Evolutionary conservation across 2,797 vertebrate genomes (phyloP).

Genomic region (Atherinosoma microstoma): DNA sequence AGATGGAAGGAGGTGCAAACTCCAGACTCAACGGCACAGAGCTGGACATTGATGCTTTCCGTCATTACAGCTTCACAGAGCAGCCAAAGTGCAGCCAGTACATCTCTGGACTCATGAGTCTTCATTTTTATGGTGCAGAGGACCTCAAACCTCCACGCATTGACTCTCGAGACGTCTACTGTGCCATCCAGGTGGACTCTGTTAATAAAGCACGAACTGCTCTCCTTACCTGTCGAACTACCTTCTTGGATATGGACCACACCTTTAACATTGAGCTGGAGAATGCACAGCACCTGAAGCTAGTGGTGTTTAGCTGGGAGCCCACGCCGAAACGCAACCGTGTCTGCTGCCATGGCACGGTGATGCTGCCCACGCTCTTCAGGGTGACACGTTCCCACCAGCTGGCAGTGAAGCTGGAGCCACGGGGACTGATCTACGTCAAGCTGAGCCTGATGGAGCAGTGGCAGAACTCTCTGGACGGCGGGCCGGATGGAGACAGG

Average conservation of each 20-base stretch:
- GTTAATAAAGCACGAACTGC: slow-evolving; percentile 97
- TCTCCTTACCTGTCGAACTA: slow-evolving; percentile 92
- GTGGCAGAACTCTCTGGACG: slow-evolving; percentile 93
- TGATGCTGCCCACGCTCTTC: slow-evolving; percentile 93
- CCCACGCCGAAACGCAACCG: slow-evolving; percentile 90
- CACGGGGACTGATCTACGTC: slow-evolving; percentile 95
- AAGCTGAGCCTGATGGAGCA: slow-evolving; percentile 96
- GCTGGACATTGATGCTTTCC: slow-evolving; percentile 95
- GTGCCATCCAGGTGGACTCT: slow-evolving; percentile 97
- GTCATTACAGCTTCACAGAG: slow-evolving; percentile 94
- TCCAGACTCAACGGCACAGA: slow-evolving; percentile 85
- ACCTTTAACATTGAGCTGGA: slow-evolving; percentile 98
- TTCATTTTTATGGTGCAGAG: slow-evolving; percentile 97
- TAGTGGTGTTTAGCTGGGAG: slow-evolving; percentile 98
- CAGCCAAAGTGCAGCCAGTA: slow-evolving; percentile 95
- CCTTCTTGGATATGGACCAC: slow-evolving; percentile 97
- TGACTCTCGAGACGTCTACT: slow-evolving; percentile 96
- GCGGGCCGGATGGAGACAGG: slow-evolving; percentile 78
- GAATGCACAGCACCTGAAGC: slow-evolving; percentile 96
- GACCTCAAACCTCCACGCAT: slow-evolving; percentile 94
- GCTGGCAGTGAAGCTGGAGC: slow-evolving; percentile 95
- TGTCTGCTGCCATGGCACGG: slow-evolving; percentile 94
- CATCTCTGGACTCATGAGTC: slow-evolving; percentile 96
- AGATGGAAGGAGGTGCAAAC: slow-evolving; percentile 69
- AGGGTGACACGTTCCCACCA: slow-evolving; percentile 91